Evolutionary conservation across 1,140 invertebrate species (phyloP), one percentile per base, ranked within the genome.

Genomic region (Aphis craccivora): DNA sequence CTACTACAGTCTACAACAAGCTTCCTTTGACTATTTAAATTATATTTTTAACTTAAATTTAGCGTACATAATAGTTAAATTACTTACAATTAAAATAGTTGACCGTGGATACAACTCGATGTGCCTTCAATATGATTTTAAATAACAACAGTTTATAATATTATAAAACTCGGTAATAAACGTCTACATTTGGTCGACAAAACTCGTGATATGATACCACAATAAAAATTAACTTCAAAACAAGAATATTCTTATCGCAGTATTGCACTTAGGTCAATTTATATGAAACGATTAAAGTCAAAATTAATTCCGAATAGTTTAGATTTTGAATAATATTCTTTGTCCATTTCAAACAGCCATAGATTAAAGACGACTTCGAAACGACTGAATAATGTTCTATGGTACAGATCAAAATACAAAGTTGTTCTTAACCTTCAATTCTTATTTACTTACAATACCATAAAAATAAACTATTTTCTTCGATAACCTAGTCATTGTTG

Each of bases 381-480:
- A 89, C 88, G 35, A 89, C 88, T 89, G 51, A 55, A 89, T 45
- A 89, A 89, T 89, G 11, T 55, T 55, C n/a, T 37, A 55, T n/a
- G n/a, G n/a, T 23, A 25, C 60, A 76, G 7, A 90, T 90, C 9
- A 35, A 60, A 90, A 60, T 30, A 90, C 37, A 60, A 90, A 60
- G 55, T 90, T 23, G 25, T 90, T 67, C n/a, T 60, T 67, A 90
- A 90, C 89, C 89, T 90, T 90, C 89, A 43, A 37, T n/a, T 51
- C 30, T 43, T 60, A 40, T 67, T 67, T 60, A 60, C 37, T 40
- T 60, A 55, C 9, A 60, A 40, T 60, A 90, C 35, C 30, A 53
- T 89, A 55, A 25, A 89, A 60, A 90, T 60, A 67, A 67, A 43
- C 25, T 5, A 43, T 67, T 90, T 90, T 43, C 53, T 60, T 60